Evolutionary conservation across 2,113 vertebrate genomes (phyloP), one percentile per base, ranked within the genome.

Genomic region (Tinamus guttatus): DNA sequence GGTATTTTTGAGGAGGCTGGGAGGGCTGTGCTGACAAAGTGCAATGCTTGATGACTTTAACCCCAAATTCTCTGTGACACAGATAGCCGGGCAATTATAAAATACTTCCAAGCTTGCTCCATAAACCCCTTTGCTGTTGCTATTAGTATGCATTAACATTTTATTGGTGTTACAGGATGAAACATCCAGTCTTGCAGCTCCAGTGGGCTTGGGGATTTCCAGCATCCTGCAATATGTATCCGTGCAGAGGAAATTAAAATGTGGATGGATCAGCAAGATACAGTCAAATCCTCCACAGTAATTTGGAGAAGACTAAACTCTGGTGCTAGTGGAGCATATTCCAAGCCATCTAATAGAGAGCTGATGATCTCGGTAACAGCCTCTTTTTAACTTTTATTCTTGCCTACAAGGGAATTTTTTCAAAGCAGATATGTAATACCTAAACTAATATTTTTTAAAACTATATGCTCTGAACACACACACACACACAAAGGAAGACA

Each of bases 191-290:
- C 92, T 89, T 93, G 94, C 96, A 96, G 95, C 96, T 96, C 95
- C 95, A 96, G 90, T 93, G 96, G 93, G 95, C 95, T 95, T 96
- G 95, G 96, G 96, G 96, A 96, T 96, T 97, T 94, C 96, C 93
- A 96, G 94, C 96, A 95, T 96, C 95, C 95, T 96, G 96, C 95
- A 96, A 89, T 84, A 96, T 92, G 88, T 93, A 97, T 95, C 94
- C 59, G 86, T 96, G 94, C 96, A 94, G 95, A 96, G 96, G 95
- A 96, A 97, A 96, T 95, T 96, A 96, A 97, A 96, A 96, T 95
- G 95, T 96, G 96, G 94, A 96, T 95, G 96, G 94, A 95, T 96
- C 96, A 96, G 96, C 96, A 96, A 97, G 96, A 96, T 96, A 96
- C 83, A 96, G 95, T 78, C 95, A 96, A 97, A 96, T 93, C 94